Conservation (phyloP, 2,797 vertebrate genomes). For the Takifugu rubripes region DNA sequence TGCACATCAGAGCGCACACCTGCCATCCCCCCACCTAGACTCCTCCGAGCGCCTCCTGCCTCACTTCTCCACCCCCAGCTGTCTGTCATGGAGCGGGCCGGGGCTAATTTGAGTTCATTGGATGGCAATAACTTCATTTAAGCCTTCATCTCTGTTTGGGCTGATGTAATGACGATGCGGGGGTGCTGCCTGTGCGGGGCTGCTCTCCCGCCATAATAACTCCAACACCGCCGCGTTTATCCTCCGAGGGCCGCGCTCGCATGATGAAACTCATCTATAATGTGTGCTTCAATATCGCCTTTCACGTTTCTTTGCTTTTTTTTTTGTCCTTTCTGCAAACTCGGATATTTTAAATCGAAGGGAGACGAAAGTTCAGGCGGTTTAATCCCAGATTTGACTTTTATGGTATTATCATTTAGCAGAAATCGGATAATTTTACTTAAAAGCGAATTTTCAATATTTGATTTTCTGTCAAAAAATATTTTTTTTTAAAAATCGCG, state of each 20-base stretch:
- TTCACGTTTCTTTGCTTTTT: constrained; percentile 12
- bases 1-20: constrained; percentile 63
- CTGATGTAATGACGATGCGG: constrained; percentile 77
- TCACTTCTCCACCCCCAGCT: constrained; percentile 41
- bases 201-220: constrained; percentile 71
- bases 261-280: constrained; percentile 81
- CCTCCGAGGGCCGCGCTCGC: constrained; percentile 72
- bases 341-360: constrained; percentile 47
- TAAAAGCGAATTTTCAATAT: neutral
- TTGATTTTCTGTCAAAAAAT: neutral
- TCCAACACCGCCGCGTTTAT: constrained; percentile 68
- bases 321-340: constrained; percentile 1
- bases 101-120: constrained; percentile 80
- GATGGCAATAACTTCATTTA: constrained; percentile 83
- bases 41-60: constrained; percentile 14
- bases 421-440: neutral
- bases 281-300: constrained; percentile 77
- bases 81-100: constrained; percentile 69
- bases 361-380: too few species aligned
- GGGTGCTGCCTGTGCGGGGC: constrained; percentile 65
- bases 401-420: neutral
- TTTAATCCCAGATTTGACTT: too few species aligned
- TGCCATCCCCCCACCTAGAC: constrained; percentile 61
- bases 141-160: constrained; percentile 70
- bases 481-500: neutral